Evolutionary conservation across 2,113 vertebrate species (phyloP).

Genomic region (Thryonomys swinderianus): DNA sequence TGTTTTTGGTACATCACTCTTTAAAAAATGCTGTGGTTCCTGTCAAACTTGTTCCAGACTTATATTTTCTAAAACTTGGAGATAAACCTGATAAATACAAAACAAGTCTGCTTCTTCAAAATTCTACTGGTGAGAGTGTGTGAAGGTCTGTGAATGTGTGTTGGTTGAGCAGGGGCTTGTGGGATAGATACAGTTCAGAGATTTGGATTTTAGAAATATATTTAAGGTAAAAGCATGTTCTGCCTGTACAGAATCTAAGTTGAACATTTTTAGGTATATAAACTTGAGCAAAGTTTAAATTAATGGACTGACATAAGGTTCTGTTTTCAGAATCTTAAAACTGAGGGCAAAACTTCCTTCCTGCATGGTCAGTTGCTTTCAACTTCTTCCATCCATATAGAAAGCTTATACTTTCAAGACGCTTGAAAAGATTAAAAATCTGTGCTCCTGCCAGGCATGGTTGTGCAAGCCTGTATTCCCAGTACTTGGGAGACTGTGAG

Average conservation of each 20-base stretch:
- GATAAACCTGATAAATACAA: slow-evolving; percentile 89
- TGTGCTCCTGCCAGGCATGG: background rate
- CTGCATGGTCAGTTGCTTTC: background rate
- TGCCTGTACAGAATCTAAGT: background rate
- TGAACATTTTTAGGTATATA: background rate
- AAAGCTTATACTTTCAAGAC: background rate
- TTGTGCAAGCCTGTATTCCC: too few species aligned
- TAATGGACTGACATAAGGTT: background rate
- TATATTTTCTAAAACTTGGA: slow-evolving; percentile 92
- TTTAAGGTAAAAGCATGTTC: slow-evolving; percentile 21
- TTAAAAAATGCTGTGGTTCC: slow-evolving; percentile 92
- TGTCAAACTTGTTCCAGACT: slow-evolving; percentile 90
- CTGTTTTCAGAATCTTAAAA: slow-evolving; percentile 48
- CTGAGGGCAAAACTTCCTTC: background rate
- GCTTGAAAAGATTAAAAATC: background rate
- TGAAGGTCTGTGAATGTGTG: slow-evolving; percentile 75
- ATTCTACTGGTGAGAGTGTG: slow-evolving; percentile 92
- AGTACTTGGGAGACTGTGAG: too few species aligned
- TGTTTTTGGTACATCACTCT: slow-evolving; percentile 93
- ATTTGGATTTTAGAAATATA: slow-evolving; percentile 30
- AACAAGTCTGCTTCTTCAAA: slow-evolving; percentile 94
- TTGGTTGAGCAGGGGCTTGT: background rate
- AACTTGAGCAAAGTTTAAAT: background rate
- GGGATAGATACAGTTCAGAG: background rate
- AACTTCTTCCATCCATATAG: background rate